phyloP scores from a whole-genome alignment of 2,113 vertebrate species.

The Nothobranchius kuhntae region DNA sequence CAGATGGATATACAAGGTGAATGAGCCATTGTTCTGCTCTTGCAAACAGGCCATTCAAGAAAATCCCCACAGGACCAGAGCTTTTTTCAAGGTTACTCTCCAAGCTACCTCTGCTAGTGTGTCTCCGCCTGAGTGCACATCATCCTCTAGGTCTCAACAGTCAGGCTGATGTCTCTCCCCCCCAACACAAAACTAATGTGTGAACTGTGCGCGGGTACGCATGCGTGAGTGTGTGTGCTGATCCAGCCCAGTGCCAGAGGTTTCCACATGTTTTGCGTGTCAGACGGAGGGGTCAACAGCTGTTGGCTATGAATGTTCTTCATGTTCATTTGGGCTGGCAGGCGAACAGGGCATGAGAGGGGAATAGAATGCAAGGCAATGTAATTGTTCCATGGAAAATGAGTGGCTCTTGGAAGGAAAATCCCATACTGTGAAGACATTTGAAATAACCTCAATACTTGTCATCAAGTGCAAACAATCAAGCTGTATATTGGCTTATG shows the following conservation, averaged over 20 bases:
- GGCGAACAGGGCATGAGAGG: constrained; percentile 5
- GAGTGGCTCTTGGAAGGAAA: constrained; percentile 30
- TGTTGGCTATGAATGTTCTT: constrained; percentile 51
- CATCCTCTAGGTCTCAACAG: constrained; percentile 62
- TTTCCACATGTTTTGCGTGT: constrained; percentile 58
- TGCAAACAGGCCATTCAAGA: constrained; percentile 67
- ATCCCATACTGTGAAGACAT: constrained; percentile 21
- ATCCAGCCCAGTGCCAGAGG: constrained; percentile 51
- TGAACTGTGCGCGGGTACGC: constrained; percentile 12
- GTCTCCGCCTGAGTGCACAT: constrained; percentile 42
- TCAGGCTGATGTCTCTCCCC: constrained; percentile 56
- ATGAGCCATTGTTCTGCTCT: constrained; percentile 60
- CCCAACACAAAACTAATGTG: constrained; percentile 9
- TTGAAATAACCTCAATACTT: constrained; percentile 38
- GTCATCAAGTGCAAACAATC: constrained; percentile 39
- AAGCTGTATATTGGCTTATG: constrained; percentile 26
- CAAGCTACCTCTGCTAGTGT: constrained; percentile 40
- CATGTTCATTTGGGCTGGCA: constrained; percentile 31
- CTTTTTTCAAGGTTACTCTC: constrained; percentile 72
- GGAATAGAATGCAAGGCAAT: constrained; percentile 24
- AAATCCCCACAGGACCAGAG: constrained; percentile 45
- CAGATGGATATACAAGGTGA: constrained; percentile 51
- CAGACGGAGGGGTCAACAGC: constrained; percentile 51
- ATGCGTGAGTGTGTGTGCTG: constrained; percentile 16
- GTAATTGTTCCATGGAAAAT: constrained; percentile 33